A percentile compares a stretch with the other conserved stretches of the same genome.
phyloP scores from a whole-genome alignment of 2,888 invertebrate species.

The Leucania comma region DNA sequence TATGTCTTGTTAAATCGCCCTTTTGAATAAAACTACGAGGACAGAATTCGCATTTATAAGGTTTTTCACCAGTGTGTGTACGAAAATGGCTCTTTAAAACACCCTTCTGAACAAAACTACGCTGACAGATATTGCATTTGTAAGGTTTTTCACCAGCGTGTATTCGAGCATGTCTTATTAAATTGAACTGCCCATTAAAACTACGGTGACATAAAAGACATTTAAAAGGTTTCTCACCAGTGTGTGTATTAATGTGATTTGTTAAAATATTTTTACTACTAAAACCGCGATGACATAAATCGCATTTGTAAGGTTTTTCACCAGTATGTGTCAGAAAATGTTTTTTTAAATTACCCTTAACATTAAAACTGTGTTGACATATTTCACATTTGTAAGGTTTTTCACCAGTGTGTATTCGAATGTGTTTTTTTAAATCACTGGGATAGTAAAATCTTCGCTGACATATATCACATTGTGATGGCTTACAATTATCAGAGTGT shows the following conservation, averaged over 20 bases:
- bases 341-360: neutral
- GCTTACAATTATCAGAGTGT: neutral
- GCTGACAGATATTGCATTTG: neutral
- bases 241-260: neutral
- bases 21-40: neutral
- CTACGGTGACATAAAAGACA: neutral
- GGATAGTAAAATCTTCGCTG: neutral
- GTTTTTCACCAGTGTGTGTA: slow-evolving; percentile 1
- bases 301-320: neutral
- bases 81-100: neutral
- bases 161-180: neutral
- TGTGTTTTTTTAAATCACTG: neutral
- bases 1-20: neutral
- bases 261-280: too few relatives aligned
- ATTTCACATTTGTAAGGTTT: slow-evolving; percentile 2
- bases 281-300: too few relatives aligned
- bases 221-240: neutral
- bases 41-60: neutral
- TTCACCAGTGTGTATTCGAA: slow-evolving; percentile 1
- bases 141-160: neutral
- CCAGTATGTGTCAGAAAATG: neutral
- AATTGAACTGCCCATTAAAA: neutral
- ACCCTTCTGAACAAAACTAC: neutral
- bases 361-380: slow-evolving; percentile 2
- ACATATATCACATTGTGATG: neutral